Evolutionary conservation across 2,113 vertebrate genomes (phyloP), one percentile per base, ranked within the genome.

Genomic region (Ammospiza nelsoni): DNA sequence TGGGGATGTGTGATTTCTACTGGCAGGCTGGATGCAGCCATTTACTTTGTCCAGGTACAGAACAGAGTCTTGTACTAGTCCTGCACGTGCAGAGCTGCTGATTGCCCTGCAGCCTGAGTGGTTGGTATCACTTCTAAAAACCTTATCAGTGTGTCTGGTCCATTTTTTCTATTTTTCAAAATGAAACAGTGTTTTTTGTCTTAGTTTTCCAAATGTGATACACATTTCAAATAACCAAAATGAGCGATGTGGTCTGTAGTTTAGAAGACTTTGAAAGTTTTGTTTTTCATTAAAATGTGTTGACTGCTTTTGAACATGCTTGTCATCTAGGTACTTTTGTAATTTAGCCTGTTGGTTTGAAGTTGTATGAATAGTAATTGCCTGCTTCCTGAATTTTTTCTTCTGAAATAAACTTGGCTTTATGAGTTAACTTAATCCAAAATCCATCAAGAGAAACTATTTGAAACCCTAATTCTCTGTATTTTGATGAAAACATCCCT

Each of bases 41-140:
- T 93, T 96, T 81, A 59, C 68, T 23, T 91, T 90, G 76, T 94
- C 97, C 94, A 97, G 97, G 98, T 98, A 98, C 98, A 98, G 98
- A 89, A 59, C 22, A 35, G 95, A 97, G 93, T 65, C 92, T 96
- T 82, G 51, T 92, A 19, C 15, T 28, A 74, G 83, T 97, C 94
- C 97, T 82, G 0, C 14, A 12, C 0, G 55, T 95, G 97, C 89
- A 95, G 97, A 98, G 98, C 94, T 97, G 79, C 87, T 96, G 89
- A 95, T 91, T 94, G 95, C 89, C 94, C 84, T 93, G 96, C 97
- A 96, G 61, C 92, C 67, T 98, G 97, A 98, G 61, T 96, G 94
- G 89, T 96, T 95, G 77, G 89, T 52, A 95, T 86, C 1, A 12
- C 69, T 96, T 87, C 51, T 84, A 49, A 89, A 83, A 92, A 71